These are phyloP conservation scores for Epiblema foenella DNA, from an alignment of 2,888 invertebrate genomes.

Conservation along the genomic window DNA sequence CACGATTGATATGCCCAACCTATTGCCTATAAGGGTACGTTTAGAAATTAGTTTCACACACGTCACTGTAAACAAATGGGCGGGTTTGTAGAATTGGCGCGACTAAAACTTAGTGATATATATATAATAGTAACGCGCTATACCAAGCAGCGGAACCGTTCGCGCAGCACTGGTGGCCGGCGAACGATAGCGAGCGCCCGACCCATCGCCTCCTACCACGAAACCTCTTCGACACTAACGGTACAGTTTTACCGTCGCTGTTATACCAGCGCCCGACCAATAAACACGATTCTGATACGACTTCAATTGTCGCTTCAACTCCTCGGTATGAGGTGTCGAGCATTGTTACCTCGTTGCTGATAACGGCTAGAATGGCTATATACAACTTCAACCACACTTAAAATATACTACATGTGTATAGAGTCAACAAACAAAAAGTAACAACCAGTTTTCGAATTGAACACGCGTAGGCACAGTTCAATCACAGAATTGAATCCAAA, in stretches of 20 bases:
- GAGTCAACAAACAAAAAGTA: constrained; percentile 57
- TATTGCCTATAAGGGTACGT: constrained; percentile 53
- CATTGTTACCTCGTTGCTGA: constrained; percentile 65
- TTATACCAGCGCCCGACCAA: constrained; percentile 47
- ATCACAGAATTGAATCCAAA: background rate
- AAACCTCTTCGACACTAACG: constrained; percentile 56
- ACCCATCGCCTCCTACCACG: constrained; percentile 76
- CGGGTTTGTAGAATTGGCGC: constrained; percentile 68
- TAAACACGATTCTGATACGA: constrained; percentile 39
- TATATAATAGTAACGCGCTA: constrained; percentile 60
- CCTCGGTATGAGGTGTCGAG: constrained; percentile 58
- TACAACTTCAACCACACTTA: constrained; percentile 51
- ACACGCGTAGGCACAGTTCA: background rate
- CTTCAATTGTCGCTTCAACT: constrained; percentile 45
- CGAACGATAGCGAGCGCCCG: constrained; percentile 81
- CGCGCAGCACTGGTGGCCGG: constrained; percentile 79
- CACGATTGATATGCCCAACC: constrained; percentile 64
- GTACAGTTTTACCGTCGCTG: constrained; percentile 53
- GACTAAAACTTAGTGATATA: constrained; percentile 53
- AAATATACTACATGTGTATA: constrained; percentile 52
- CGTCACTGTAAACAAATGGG: constrained; percentile 74
- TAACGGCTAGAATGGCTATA: constrained; percentile 61
- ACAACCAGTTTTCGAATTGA: constrained; percentile 37
- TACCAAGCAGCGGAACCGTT: constrained; percentile 74
- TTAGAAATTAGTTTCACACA: constrained; percentile 70